Evolutionary conservation across 1,140 invertebrate species (phyloP), one percentile per base, ranked within the genome.

Genomic region (Temnothorax nylanderi): DNA sequence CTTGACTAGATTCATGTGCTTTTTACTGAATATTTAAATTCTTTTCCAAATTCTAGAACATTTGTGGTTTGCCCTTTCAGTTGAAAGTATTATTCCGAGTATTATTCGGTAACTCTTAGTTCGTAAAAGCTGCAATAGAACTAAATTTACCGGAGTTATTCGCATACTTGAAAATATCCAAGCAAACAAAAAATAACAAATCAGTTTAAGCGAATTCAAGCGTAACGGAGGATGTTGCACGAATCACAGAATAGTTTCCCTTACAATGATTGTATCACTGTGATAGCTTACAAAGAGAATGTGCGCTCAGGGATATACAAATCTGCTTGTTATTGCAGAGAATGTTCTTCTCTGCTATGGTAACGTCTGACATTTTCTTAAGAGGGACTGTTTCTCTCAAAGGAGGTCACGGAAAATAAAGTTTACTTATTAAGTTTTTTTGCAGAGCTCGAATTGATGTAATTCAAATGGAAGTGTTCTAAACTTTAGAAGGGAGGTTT

Each of bases 391-490:
- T 80, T 58, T 13, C 37, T 71, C 37, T 71, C 37, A 44, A 58
- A 51, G 11, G 10, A 81, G 8, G n/a, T 71, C 51, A 81, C 7
- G 21, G 21, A 32, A 56, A 71, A 71, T 81, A 81, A 81, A 81
- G 64, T 21, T 41, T 5, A 21, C 8, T 69, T 58, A 71, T 71
- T 71, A 71, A 81, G 5, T 44, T 69, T 56, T 81, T 44, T 71
- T 44, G 37, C 32, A 56, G 21, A 26, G 6, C 18, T 5, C 8
- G 16, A 44, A 71, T 71, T 21, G 10, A 58, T 58, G 49, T 32
- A 56, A 81, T n/a, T 26, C 10, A 56, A 81, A 81, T 56, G n/a
- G 2, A 67, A 81, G 21, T 56, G 34, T 60, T 81, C 21, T 13
- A 5, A 2, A 34, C 44, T 78, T 64, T 64, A 44, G 3, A 71